phyloP scores from a whole-genome alignment of 2,888 invertebrate species.

The Anthophora plumipes region DNA sequence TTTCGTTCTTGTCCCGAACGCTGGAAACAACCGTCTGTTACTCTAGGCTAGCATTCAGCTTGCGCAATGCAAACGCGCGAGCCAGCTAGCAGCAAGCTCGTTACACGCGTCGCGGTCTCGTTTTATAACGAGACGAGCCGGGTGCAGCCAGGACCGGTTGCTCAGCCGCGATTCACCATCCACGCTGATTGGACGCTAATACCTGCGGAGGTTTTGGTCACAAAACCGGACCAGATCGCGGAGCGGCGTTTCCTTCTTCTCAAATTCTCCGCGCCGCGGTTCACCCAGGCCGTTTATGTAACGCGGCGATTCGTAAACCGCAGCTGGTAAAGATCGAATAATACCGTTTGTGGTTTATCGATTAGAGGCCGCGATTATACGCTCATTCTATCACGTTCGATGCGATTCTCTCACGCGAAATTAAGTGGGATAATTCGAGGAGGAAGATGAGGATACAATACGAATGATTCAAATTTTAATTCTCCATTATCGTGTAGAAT shows the following conservation, averaged over 20 bases:
- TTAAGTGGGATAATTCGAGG: background rate
- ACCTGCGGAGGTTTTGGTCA: conserved; percentile 48
- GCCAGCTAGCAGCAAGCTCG: conserved; percentile 37
- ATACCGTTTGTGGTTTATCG: conserved; percentile 33
- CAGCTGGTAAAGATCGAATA: conserved; percentile 39
- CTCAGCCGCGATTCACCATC: conserved; percentile 35
- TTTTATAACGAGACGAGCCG: conserved; percentile 54
- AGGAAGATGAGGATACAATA: too few species aligned
- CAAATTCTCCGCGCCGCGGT: conserved; percentile 50
- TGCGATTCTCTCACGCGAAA: too few species aligned
- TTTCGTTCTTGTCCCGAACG: conserved; percentile 48
- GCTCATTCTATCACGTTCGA: background rate
- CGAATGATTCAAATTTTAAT: too few species aligned
- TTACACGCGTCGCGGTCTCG: conserved; percentile 50
- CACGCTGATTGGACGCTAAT: conserved; percentile 47
- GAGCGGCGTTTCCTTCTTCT: conserved; percentile 57
- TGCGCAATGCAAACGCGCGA: conserved; percentile 55
- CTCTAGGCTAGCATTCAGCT: conserved; percentile 19
- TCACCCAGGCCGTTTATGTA: conserved; percentile 46
- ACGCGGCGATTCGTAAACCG: conserved; percentile 32
- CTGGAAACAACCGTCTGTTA: conserved; percentile 43
- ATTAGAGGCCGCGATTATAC: conserved; percentile 1
- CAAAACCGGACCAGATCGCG: conserved; percentile 22
- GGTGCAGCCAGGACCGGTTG: conserved; percentile 29
- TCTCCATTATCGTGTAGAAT: too few species aligned